These are phyloP conservation scores for Pristiophorus japonicus DNA, from an alignment of 2,113 vertebrate genomes.

Conservation along the genomic window DNA sequence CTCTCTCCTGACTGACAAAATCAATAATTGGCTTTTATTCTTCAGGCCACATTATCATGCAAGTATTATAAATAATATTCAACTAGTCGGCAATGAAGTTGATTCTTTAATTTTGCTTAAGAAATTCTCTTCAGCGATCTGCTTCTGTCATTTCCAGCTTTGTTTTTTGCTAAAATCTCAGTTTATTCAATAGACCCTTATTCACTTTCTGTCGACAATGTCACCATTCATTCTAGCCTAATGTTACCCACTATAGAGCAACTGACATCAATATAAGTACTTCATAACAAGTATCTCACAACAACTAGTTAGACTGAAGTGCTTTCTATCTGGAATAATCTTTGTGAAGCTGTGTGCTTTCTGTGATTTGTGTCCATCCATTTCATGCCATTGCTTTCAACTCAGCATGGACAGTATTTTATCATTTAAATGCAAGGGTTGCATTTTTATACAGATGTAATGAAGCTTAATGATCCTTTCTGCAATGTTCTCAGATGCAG, in stretches of 20 bases:
- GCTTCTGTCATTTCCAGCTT: background rate
- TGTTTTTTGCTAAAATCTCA: background rate
- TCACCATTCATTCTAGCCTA: background rate
- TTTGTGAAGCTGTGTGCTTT: background rate
- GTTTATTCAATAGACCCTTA: background rate
- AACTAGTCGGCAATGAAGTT: background rate
- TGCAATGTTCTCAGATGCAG: background rate
- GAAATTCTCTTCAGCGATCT: background rate
- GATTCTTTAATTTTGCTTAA: background rate
- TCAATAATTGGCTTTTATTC: background rate
- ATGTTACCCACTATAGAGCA: background rate
- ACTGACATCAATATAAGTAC: background rate
- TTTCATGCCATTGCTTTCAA: background rate
- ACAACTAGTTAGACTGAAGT: background rate
- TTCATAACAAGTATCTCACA: background rate
- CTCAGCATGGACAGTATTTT: background rate
- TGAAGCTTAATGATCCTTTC: constrained; percentile 16
- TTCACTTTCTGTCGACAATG: background rate
- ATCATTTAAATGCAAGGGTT: background rate
- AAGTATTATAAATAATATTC: background rate
- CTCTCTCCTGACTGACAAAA: background rate
- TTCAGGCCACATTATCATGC: background rate
- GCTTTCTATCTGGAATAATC: background rate
- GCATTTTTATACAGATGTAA: background rate
- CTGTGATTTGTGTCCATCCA: background rate